A percentile compares a stretch with the other conserved stretches of the same genome.
Conservation (phyloP, 2,797 vertebrate genomes). For the Lophotriccus pileatus region DNA sequence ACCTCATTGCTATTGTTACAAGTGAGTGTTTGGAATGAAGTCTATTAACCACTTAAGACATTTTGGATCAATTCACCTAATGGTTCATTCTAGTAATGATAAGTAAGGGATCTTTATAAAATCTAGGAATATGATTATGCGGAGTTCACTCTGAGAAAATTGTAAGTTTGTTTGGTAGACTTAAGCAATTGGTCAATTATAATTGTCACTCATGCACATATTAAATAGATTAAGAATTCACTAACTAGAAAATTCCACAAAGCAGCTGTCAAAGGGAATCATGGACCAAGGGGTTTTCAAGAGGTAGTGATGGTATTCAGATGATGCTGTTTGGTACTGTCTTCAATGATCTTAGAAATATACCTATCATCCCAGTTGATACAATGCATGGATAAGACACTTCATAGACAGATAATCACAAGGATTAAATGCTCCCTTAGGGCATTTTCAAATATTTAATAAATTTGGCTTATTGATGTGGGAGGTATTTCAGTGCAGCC, state of each 20-base stretch:
- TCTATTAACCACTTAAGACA: background rate
- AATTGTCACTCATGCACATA: background rate
- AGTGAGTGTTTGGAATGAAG: background rate
- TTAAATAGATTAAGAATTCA: background rate
- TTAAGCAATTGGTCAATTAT: background rate
- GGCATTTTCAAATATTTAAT: background rate
- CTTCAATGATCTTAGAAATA: background rate
- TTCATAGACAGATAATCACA: background rate
- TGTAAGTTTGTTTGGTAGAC: background rate
- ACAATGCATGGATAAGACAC: background rate
- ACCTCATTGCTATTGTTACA: background rate
- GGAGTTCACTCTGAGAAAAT: background rate
- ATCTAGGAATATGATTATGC: background rate
- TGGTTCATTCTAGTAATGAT: background rate
- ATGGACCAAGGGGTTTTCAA: background rate
- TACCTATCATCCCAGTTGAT: background rate
- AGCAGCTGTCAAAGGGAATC: background rate
- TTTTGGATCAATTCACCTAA: background rate
- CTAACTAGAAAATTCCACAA: background rate
- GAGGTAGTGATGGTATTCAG: background rate
- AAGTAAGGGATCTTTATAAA: background rate
- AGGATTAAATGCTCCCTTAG: background rate
- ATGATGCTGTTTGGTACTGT: background rate
- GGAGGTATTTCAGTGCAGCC: background rate
- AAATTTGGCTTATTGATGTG: background rate